Evolutionary conservation across 92 coral and sea anemone genomes (phyloP), one percentile per base, ranked within the genome.

Genomic region (Parazoanthus darwini): DNA sequence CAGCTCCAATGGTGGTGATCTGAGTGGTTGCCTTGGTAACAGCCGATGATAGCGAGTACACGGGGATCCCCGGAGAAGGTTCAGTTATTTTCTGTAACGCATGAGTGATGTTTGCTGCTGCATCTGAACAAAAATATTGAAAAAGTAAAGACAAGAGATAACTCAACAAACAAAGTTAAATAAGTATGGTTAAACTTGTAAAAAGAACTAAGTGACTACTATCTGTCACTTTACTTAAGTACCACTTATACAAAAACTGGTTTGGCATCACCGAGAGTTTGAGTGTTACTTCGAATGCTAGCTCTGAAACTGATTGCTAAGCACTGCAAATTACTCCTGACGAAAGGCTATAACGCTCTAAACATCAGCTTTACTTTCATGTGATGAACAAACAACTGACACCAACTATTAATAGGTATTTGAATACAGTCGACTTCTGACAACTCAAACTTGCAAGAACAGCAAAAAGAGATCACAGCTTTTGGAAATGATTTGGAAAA

Each of bases 11-110:
- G 78, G 92, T 91, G 6, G 99, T 91, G 59, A 97, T 92, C 80
- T 89, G 90, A 35, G 97, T 91, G 58, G 98, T 96, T 74, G 99
- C 99, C 82, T 94, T 94, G 89, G 96, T 89, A 88, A 97, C 99
- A 91, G 96, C 99, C 43, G 98, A 90, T 13, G 96, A 93, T 51
- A 97, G 74, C 15, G 98, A 94, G 1, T 98, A 86, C 54, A 94
- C 98, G 63, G 98, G 94, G 14, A 91, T 86, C 76, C 91, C 91
- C 58, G 91, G 98, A 3, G 94, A 91, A 51, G 96, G 98, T 33
- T 97, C 98, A 82, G 98, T 94, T 46, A 97, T 93, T 72, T 93
- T 94, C 90, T 97, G 98, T 73, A 97, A 89, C 5, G 98, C 99
- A 58, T 95, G 95, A 11, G 99, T 93, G 82, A 97, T 95, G 86